Evolutionary conservation across 2,797 vertebrate genomes (phyloP).

Genomic region (Rhincodon typus): DNA sequence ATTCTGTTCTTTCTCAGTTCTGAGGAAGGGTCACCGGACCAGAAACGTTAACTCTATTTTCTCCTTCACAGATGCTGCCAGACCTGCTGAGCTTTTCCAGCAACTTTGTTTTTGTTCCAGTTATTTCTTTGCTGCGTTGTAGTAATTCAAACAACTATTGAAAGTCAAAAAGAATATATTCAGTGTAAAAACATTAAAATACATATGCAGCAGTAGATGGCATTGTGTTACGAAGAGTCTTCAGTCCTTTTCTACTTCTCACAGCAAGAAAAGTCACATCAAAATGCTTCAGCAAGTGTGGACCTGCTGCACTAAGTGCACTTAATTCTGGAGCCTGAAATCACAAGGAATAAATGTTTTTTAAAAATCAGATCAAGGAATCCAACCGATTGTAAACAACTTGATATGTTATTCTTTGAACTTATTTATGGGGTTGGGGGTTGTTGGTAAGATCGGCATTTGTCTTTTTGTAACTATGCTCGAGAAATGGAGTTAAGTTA

Average conservation of each 20-base stretch:
- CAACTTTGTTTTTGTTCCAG: background rate
- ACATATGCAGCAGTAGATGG: background rate
- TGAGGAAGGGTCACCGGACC: too few relatives aligned
- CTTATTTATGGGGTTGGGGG: background rate
- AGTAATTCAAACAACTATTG: background rate
- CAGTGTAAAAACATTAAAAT: background rate
- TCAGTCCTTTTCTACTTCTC: background rate
- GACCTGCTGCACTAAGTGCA: background rate
- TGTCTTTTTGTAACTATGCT: background rate
- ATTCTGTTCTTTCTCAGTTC: too few relatives aligned
- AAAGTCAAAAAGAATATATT: background rate
- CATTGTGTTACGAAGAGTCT: background rate
- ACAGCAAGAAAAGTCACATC: background rate
- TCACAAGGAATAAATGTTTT: background rate
- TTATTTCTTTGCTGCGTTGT: background rate
- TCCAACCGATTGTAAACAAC: background rate
- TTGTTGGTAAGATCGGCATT: background rate
- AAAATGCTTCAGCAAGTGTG: background rate
- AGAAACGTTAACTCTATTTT: too few relatives aligned
- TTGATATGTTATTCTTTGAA: background rate
- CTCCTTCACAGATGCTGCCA: too few relatives aligned
- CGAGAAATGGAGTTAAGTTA: background rate
- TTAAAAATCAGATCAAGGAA: background rate
- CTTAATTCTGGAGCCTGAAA: background rate
- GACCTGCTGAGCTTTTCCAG: too few relatives aligned